Conservation (phyloP, 2,113 vertebrate genomes). For the Thamnaconus septentrionalis region DNA sequence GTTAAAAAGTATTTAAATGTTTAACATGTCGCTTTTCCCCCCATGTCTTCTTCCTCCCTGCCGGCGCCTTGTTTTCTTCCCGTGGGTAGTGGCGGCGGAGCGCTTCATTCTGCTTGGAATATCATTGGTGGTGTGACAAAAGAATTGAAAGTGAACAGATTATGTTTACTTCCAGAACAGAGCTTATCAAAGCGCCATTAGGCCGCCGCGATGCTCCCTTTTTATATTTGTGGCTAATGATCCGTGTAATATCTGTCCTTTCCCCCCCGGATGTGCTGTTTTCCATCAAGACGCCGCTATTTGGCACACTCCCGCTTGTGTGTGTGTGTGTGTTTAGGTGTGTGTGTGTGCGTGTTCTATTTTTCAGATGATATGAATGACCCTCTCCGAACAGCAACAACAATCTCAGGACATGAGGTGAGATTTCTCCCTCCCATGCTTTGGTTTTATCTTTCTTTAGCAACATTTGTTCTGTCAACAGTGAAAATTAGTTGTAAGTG, state of each 20-base stretch:
- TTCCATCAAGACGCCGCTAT: conserved; percentile 67
- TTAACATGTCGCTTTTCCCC: background rate
- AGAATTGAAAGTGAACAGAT: conserved; percentile 80
- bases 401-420: background rate
- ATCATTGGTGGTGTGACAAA: conserved; percentile 69
- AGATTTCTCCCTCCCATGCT: too few species aligned
- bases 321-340: background rate
- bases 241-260: conserved; percentile 83
- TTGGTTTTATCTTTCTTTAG: too few species aligned
- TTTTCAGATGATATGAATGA: conserved; percentile 54
- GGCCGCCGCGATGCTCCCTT: conserved; percentile 78
- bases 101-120: conserved; percentile 65
- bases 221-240: conserved; percentile 84
- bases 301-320: conserved; percentile 57
- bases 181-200: conserved; percentile 78
- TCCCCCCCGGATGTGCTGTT: conserved; percentile 67
- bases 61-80: conserved; percentile 12
- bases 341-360: conserved; percentile 20
- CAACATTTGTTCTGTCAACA: too few species aligned
- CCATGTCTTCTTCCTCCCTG: background rate
- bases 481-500: too few species aligned
- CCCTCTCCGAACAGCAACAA: conserved; percentile 38
- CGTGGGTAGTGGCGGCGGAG: conserved; percentile 44
- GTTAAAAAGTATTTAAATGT: conserved; percentile 46
- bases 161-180: conserved; percentile 83